Base-by-base conservation (phyloP, 2,888 invertebrate genomes). In the Trilocha varians region DNA sequence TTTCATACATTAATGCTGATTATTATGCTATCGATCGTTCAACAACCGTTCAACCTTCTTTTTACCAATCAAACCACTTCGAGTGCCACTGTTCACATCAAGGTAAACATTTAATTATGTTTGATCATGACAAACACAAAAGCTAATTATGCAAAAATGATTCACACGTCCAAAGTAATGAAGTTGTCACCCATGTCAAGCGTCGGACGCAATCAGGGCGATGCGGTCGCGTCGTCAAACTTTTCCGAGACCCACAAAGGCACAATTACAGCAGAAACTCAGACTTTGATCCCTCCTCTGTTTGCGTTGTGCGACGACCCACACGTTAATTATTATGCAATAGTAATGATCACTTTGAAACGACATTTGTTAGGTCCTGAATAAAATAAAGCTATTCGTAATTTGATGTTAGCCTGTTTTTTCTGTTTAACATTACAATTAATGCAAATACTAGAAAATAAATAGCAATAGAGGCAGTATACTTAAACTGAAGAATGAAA, bases 251-350 rank as follows among this genome's bases (percentile, higher is more conserved):
- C 32, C 47, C 32, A 13, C 39, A 53, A 53, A 54, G 55, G 53
- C 49, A 40, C 43, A 25, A 25, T 18, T 46, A 39, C 39, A 47
- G 49, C 50, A 52, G 50, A 49, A 47, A 58, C 46, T 48, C 41
- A 46, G 45, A 47, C 66, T 68, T 69, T 67, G 65, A 70, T 66
- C 60, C 60, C 57, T 38, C 46, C 47, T 55, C 59, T 57, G 52
- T 56, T 53, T 58, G 59, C 58, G 55, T 57, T 64, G 54, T 59
- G 56, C 61, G 55, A 59, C 52, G 46, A 55, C 54, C 51, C 43
- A 45, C 42, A 36, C 36, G 48, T 25, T 11, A 11, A 6, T 25
- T 9, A 25, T 25, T 25, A 25, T 25, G 5, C 25, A 9, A 5
- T 25, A 25, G 6, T 25, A 4, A 6, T 25, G 3, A 25, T 25